Conservation (phyloP, 2,888 invertebrate species). For the Schizaphis graminum region DNA sequence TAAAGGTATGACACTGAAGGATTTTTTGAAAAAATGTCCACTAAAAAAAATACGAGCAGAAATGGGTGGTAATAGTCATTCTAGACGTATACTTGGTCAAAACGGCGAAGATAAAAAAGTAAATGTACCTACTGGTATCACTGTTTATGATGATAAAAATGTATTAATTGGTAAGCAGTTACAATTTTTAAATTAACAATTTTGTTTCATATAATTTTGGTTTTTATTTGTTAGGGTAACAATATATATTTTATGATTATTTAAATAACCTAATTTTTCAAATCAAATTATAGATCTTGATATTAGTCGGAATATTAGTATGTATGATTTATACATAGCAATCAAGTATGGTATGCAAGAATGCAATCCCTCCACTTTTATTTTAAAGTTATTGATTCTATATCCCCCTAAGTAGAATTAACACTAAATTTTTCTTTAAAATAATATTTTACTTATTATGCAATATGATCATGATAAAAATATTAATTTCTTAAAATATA, state of each 20-base stretch:
- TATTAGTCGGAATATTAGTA: too few species aligned
- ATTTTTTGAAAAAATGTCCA: slow-evolving; percentile 72
- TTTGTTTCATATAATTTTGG: background rate
- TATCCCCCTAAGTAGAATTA: too few species aligned
- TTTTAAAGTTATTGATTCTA: too few species aligned
- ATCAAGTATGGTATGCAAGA: too few species aligned
- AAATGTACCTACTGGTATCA: slow-evolving; percentile 86
- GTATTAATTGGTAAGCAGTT: slow-evolving; percentile 74
- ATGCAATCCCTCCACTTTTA: too few species aligned
- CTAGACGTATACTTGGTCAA: slow-evolving; percentile 81
- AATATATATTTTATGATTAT: background rate
- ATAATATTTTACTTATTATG: background rate
- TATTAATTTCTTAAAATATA: background rate
- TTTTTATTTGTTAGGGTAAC: background rate
- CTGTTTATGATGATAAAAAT: slow-evolving; percentile 79
- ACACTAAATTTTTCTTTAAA: too few species aligned
- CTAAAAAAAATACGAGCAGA: slow-evolving; percentile 77
- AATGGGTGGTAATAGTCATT: slow-evolving; percentile 82
- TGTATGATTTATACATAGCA: too few species aligned
- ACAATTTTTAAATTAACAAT: background rate
- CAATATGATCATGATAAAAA: background rate
- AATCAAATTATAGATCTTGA: too few species aligned
- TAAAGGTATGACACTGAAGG: slow-evolving; percentile 72
- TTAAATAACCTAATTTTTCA: too few species aligned
- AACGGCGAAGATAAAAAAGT: slow-evolving; percentile 81